Percentiles rank a stretch among this genome's conserved stretches.
Evolutionary conservation across 2,113 vertebrate genomes (phyloP).

Genomic region (Shinisaurus crocodilurus): DNA sequence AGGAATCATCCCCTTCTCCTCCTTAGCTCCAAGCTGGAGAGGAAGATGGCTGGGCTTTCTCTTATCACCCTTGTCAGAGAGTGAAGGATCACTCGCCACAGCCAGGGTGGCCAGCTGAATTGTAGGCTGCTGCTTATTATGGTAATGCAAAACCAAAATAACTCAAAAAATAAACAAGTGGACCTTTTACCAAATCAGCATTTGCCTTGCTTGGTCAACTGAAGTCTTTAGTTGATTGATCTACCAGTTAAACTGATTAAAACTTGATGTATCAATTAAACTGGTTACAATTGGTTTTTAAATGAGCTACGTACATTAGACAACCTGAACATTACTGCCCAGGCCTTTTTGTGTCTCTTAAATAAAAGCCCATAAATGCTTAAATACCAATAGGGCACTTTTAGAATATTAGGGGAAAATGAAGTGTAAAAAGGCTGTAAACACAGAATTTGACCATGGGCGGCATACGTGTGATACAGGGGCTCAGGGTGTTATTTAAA

Average conservation of each 20-base stretch:
- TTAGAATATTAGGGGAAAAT: not conserved
- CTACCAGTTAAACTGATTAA: not conserved
- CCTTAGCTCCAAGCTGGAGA: not conserved
- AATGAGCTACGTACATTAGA: not conserved
- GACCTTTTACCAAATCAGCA: not conserved
- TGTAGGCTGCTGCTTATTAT: not conserved
- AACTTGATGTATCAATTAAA: too few relatives aligned
- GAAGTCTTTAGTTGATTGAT: not conserved
- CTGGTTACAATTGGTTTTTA: not conserved
- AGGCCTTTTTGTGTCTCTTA: not conserved
- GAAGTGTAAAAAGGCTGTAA: not conserved
- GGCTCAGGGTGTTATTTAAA: not conserved
- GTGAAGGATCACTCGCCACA: not conserved
- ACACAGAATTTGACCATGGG: not conserved
- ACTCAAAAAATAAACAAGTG: not conserved
- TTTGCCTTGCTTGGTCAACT: not conserved
- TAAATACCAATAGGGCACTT: not conserved
- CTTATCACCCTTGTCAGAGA: not conserved
- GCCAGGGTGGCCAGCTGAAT: not conserved
- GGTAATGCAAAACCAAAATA: not conserved
- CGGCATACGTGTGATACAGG: not conserved
- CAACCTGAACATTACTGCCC: not conserved
- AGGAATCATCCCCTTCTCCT: not conserved
- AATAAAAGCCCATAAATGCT: not conserved
- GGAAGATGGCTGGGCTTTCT: not conserved